A percentile compares a stretch with the other conserved stretches of the same genome.
phyloP scores from a whole-genome alignment of 2,113 vertebrate genomes.

The Petromus typicus region DNA sequence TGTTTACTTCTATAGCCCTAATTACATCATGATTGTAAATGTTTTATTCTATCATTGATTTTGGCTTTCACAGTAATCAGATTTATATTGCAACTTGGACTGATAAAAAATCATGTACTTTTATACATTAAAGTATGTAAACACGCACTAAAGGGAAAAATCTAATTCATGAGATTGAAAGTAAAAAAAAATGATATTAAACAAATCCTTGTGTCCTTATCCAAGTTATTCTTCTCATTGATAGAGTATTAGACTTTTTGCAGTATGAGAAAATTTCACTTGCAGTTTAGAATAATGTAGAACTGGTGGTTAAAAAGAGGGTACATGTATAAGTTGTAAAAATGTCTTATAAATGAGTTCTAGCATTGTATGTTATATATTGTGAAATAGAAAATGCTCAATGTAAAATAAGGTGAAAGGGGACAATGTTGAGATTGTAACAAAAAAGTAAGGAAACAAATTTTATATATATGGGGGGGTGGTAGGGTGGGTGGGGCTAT shows the following conservation, averaged over 20 bases:
- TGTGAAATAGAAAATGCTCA: too few species aligned
- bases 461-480: too few species aligned
- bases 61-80: neutral
- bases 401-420: too few species aligned
- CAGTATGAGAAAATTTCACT: neutral
- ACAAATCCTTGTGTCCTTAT: neutral
- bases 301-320: neutral
- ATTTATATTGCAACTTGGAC: neutral
- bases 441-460: too few species aligned
- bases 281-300: neutral
- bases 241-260: neutral
- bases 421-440: too few species aligned
- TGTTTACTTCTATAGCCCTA: neutral
- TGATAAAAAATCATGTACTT: neutral
- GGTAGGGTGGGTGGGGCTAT: too few species aligned
- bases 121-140: neutral
- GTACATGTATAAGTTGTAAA: neutral
- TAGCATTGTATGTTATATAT: too few species aligned
- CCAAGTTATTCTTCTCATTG: neutral
- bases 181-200: neutral
- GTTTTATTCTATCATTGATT: neutral
- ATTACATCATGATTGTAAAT: neutral
- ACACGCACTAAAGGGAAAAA: neutral
- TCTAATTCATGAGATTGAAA: neutral
- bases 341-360: too few species aligned